A percentile compares a stretch with the other conserved stretches of the same genome.
These are phyloP conservation scores for Falco novaeseelandiae DNA, from an alignment of 2,797 vertebrate species.

Conservation along the genomic window DNA sequence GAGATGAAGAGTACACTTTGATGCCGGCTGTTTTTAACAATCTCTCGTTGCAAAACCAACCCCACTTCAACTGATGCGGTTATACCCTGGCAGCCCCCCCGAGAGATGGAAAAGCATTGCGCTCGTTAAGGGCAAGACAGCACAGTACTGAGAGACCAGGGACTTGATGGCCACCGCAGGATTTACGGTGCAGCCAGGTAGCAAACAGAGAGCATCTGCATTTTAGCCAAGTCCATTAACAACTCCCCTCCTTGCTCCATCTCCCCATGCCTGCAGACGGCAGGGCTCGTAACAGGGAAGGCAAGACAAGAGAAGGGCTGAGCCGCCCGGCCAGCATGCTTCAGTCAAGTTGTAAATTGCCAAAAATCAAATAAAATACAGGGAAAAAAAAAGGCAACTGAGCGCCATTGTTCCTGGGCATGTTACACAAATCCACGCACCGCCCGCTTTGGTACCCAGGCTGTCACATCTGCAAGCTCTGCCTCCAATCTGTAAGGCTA, in stretches of 20 bases:
- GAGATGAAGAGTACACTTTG: neutral
- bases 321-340: neutral
- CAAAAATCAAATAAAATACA: no score
- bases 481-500: constrained; percentile 77
- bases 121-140: neutral
- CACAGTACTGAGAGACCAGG: neutral
- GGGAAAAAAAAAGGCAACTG: neutral
- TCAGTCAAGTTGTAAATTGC: neutral
- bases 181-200: rapidly evolving
- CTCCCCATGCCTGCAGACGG: neutral
- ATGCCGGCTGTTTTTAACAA: neutral
- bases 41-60: neutral
- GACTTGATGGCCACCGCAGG: neutral
- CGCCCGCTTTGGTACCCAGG: constrained; percentile 15
- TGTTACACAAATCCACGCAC: neutral
- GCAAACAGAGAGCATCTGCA: rapidly evolving
- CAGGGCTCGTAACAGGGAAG: neutral
- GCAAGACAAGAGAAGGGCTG: neutral
- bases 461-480: constrained; percentile 66
- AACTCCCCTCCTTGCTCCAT: neutral
- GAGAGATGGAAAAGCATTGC: neutral
- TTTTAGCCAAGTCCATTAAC: neutral
- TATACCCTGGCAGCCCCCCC: neutral
- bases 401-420: neutral
- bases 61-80: rapidly evolving